Percentiles rank a stretch among this genome's conserved stretches.
Conservation (phyloP, 2,797 vertebrate species). For the Sebastes cheni region DNA sequence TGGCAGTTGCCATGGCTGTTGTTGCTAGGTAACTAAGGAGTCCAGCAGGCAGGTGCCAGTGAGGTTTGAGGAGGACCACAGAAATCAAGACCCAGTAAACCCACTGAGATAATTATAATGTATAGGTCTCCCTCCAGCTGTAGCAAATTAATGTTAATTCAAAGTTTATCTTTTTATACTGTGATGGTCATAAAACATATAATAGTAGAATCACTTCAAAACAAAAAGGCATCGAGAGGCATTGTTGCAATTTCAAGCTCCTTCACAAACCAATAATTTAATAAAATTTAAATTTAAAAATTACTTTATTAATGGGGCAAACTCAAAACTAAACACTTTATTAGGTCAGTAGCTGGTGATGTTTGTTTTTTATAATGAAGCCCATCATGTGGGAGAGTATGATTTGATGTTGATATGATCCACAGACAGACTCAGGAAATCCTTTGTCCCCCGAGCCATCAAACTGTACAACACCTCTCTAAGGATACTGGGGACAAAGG, state of each 20-base stretch:
- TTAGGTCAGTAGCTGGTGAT: no score
- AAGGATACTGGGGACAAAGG: no score
- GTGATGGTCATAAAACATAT: not conserved
- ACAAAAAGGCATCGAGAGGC: not conserved
- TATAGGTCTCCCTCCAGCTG: not conserved
- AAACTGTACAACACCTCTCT: no score
- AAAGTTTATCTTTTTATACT: not conserved
- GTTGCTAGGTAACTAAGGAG: conserved; percentile 64
- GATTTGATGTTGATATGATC: no score
- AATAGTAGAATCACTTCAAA: not conserved
- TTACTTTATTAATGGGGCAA: no score
- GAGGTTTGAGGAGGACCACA: conserved; percentile 9
- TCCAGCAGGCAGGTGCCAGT: conserved; percentile 22
- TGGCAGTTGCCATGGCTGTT: conserved; percentile 54
- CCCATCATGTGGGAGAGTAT: no score
- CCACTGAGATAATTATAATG: not conserved
- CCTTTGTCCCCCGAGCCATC: no score
- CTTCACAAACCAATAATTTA: no score
- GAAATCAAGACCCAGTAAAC: conserved; percentile 12
- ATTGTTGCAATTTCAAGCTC: not conserved
- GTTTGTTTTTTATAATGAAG: no score
- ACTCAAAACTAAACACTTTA: no score
- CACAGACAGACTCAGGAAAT: no score
- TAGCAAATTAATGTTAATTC: not conserved
- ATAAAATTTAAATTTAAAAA: no score